Evolutionary conservation across 2,113 vertebrate genomes (phyloP), one percentile per base, ranked within the genome.

Genomic region (Syngnathoides biaculeatus): DNA sequence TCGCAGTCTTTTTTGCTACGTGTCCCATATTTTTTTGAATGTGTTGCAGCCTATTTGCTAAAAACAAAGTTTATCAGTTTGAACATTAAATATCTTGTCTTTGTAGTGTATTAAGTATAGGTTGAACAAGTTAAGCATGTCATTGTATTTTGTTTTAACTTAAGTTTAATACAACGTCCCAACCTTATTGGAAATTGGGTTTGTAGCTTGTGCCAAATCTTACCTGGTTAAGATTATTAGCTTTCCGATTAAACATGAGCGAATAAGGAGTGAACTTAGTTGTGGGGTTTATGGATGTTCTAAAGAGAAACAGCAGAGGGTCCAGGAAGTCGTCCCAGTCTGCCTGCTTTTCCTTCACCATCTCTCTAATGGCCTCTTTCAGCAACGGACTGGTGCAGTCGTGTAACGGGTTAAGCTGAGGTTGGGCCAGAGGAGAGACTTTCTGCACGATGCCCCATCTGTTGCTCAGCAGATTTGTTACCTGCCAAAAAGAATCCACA

Each of bases 251-350:
- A 74, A 95, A 95, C 89, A 96, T 93, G 74, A 97, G 92, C 63
- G 92, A 94, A 75, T 93, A 93, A 0, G 95, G 95, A 0, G 91
- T 91, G 76, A 94, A 94, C 74, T 92, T 94, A 1, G 95, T 96
- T 1, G 88, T 77, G 0, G 94, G 83, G 78, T 94, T 94, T 73
- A 90, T 76, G 0, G 94, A 90, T 1, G 93, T 95, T 67, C 95
- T 89, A 79, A 96, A 94, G 20, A 92, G 45, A 1, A 94, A 94
- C 42, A 95, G 88, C 52, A 95, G 73, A 0, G 93, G 92, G 60
- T 96, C 94, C 0, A 97, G 86, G 64, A 91, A 92, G 6, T 93
- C 68, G 0, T 95, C 95, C 95, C 95, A 97, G 0, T 95, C 91
- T 0, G 63, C 43, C 67, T 91, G 93, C 72, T 94, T 94, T 78